These are phyloP conservation scores for Pangasius mekongensis DNA, from an alignment of 2,797 vertebrate genomes.

Conservation along the genomic window DNA sequence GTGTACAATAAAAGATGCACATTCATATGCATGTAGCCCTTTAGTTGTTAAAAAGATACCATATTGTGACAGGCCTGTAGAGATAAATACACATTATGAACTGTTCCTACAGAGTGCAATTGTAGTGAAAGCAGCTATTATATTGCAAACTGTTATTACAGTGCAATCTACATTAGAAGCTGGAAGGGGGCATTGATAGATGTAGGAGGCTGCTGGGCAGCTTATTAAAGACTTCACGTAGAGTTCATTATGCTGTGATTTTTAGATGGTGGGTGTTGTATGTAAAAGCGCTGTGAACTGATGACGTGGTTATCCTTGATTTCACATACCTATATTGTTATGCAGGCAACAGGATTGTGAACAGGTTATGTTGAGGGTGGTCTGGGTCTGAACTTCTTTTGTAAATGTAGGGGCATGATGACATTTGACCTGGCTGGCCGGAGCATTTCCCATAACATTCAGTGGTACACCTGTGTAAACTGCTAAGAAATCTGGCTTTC, in stretches of 20 bases:
- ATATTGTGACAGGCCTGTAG: not conserved
- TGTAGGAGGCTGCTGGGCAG: not conserved
- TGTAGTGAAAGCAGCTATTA: not conserved
- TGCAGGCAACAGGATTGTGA: not conserved
- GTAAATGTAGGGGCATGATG: not conserved
- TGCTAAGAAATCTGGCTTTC: not conserved
- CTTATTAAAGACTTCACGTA: not conserved
- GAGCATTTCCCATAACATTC: not conserved
- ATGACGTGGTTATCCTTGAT: not conserved
- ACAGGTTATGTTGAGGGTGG: not conserved
- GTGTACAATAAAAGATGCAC: not conserved
- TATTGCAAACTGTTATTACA: slow-evolving; percentile 17
- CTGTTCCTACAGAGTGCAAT: not conserved
- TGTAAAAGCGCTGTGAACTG: not conserved
- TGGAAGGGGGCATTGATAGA: not conserved
- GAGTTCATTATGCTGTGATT: not conserved
- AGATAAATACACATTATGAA: not conserved
- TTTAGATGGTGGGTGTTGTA: not conserved
- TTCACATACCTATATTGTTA: not conserved
- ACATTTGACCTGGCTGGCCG: not conserved
- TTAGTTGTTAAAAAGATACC: not conserved
- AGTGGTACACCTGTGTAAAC: not conserved
- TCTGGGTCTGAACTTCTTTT: not conserved
- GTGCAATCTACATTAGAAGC: not conserved
- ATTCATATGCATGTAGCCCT: not conserved